Evolutionary conservation across 2,888 invertebrate genomes (phyloP), one percentile per base, ranked within the genome.

Genomic region (Prosopocoilus inquinatus): DNA sequence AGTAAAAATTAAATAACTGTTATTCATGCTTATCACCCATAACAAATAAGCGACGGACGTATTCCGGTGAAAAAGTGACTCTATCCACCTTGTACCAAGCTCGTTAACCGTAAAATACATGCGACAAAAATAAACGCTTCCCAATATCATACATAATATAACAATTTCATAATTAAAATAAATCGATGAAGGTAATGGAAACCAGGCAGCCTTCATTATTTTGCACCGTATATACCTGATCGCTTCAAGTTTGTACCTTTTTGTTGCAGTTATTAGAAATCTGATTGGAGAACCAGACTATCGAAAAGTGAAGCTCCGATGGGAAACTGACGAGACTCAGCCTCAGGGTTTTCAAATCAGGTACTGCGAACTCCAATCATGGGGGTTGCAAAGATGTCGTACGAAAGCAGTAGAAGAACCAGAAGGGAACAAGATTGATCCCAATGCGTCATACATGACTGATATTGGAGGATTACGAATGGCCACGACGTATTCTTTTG

Each of bases 401-500:
- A 84, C 85, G 46, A 72, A 78, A 66, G 61, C 64, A 8, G 71
- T 77, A 0, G 66, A 67, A 11, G 70, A 73, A 44, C 53, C 64
- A 0, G 67, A 67, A 13, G 65, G 63, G 9, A 59, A 53, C 5
- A 58, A 44, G 36, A 59, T 61, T 32, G 66, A 69, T 35, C 63
- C 67, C 46, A 67, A 74, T 46, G 77, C 76, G 43, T 75, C 76
- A 49, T 89, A 84, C 72, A 79, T 81, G 34, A 80, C 85, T 0
- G 82, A 84, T 47, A 82, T 89, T 55, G 82, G 82, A 20, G 90
- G 89, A 48, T 79, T 91, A 50, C 80, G 90, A 54, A 90, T 91
- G 90, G 88, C 90, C 47, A 91, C 91, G 46, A 89, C 87, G 38
- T 91, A 91, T 72, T 88, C 89, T 47, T 88, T 91, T 71, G 87